A percentile compares a stretch with the other conserved stretches of the same genome.
These are phyloP conservation scores for Hiodon alosoides DNA, from an alignment of 2,113 vertebrate genomes.

Conservation along the genomic window DNA sequence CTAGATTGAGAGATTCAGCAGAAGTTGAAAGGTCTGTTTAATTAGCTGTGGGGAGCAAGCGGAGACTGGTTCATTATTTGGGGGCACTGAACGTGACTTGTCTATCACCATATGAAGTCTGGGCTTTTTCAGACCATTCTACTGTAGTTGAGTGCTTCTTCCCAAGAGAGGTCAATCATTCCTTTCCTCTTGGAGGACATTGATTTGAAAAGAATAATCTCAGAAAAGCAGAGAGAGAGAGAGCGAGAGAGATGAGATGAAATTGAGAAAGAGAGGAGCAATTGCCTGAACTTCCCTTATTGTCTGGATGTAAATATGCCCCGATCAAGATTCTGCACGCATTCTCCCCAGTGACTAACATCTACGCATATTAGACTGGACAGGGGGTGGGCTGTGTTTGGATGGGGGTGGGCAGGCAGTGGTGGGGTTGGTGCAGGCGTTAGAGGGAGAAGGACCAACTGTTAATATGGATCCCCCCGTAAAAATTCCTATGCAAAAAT, in stretches of 20 bases:
- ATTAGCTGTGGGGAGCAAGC: slow-evolving; percentile 17
- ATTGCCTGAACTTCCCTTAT: slow-evolving; percentile 58
- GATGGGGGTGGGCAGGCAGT: not conserved
- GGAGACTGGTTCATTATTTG: slow-evolving; percentile 38
- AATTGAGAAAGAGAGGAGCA: slow-evolving; percentile 37
- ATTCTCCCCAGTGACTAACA: slow-evolving; percentile 52
- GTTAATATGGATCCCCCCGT: too few relatives aligned
- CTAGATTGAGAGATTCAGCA: not conserved
- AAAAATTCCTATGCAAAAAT: too few relatives aligned
- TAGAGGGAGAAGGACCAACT: not conserved
- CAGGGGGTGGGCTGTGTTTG: not conserved
- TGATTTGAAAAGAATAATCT: slow-evolving; percentile 39
- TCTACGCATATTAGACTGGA: slow-evolving; percentile 36
- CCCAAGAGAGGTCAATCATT: slow-evolving; percentile 43
- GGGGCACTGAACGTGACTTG: slow-evolving; percentile 24
- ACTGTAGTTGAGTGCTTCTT: slow-evolving; percentile 42
- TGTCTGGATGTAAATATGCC: slow-evolving; percentile 68
- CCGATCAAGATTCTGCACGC: slow-evolving; percentile 67
- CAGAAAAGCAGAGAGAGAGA: slow-evolving; percentile 36
- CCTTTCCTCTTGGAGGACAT: slow-evolving; percentile 34
- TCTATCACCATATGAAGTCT: slow-evolving; percentile 54
- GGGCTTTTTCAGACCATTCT: slow-evolving; percentile 48
- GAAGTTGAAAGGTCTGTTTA: slow-evolving; percentile 29
- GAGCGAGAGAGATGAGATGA: slow-evolving; percentile 38
- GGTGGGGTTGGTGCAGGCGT: too few relatives aligned